Evolutionary conservation across 2,113 vertebrate species (phyloP).

Genomic region (Dipodomys spectabilis): DNA sequence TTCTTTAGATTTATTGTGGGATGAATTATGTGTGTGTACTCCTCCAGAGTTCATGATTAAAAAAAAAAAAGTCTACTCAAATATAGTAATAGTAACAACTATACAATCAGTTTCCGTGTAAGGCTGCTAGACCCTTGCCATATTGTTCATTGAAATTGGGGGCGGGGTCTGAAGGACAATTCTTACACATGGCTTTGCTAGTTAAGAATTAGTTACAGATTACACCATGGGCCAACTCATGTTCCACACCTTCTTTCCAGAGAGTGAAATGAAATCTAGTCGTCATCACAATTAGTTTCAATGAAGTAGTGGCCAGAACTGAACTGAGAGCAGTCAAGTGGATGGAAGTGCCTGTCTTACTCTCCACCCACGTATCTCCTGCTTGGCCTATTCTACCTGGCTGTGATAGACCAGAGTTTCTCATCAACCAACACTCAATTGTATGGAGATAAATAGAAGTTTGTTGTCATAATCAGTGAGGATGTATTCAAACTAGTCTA

Average conservation of each 20-base stretch:
- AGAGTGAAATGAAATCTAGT: constrained; percentile 67
- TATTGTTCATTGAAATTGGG: constrained; percentile 18
- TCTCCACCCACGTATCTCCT: constrained; percentile 66
- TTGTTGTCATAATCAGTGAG: constrained; percentile 79
- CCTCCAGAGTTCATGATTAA: background rate
- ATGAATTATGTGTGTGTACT: constrained; percentile 17
- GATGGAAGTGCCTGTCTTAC: constrained; percentile 49
- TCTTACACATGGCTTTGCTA: background rate
- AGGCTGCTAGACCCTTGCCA: background rate
- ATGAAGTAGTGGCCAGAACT: constrained; percentile 68
- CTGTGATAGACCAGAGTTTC: constrained; percentile 80
- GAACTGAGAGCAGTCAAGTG: constrained; percentile 66
- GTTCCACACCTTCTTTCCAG: constrained; percentile 59
- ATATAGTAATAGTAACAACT: background rate
- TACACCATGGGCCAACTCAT: background rate
- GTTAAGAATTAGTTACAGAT: constrained; percentile 56
- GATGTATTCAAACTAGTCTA: constrained; percentile 67
- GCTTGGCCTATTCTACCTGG: constrained; percentile 80
- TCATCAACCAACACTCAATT: constrained; percentile 79
- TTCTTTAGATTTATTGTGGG: constrained; percentile 40
- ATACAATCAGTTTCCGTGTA: constrained; percentile 17
- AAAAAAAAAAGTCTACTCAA: background rate
- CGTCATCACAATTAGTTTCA: constrained; percentile 75
- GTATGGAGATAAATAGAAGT: constrained; percentile 71
- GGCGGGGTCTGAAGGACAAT: background rate